Conservation (phyloP, 2,888 invertebrate genomes). For the Julus scandinavius region DNA sequence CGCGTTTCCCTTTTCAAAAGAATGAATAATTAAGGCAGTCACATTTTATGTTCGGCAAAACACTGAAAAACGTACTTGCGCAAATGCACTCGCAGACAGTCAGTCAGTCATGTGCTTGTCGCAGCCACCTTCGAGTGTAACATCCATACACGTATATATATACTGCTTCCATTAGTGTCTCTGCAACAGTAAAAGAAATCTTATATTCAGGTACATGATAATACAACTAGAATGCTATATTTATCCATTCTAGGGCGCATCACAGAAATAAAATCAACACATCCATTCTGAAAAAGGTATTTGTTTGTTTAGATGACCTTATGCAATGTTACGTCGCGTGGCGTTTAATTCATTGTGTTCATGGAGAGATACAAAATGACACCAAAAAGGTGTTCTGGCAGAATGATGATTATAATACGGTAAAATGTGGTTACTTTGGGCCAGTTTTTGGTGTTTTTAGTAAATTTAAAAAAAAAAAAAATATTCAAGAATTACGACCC, state of each 20-base stretch:
- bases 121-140: neutral
- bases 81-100: slow-evolving; percentile 28
- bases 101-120: slow-evolving; percentile 10
- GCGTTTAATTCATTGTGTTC: too few relatives aligned
- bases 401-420: too few relatives aligned
- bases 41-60: neutral
- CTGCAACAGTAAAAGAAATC: slow-evolving; percentile 25
- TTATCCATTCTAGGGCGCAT: too few relatives aligned
- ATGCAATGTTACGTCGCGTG: too few relatives aligned
- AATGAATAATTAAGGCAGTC: slow-evolving; percentile 49
- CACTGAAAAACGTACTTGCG: slow-evolving; percentile 4
- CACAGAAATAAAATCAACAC: neutral
- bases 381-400: too few relatives aligned
- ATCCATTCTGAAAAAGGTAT: neutral
- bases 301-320: neutral
- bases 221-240: neutral
- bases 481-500: too few relatives aligned
- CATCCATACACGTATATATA: neutral
- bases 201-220: neutral
- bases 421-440: too few relatives aligned
- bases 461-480: too few relatives aligned
- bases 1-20: slow-evolving; percentile 48
- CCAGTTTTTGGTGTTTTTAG: too few relatives aligned
- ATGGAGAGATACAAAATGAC: too few relatives aligned
- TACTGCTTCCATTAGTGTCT: slow-evolving; percentile 19